Base-by-base conservation (phyloP, 2,888 invertebrate genomes). In the Tiphia femorata region DNA sequence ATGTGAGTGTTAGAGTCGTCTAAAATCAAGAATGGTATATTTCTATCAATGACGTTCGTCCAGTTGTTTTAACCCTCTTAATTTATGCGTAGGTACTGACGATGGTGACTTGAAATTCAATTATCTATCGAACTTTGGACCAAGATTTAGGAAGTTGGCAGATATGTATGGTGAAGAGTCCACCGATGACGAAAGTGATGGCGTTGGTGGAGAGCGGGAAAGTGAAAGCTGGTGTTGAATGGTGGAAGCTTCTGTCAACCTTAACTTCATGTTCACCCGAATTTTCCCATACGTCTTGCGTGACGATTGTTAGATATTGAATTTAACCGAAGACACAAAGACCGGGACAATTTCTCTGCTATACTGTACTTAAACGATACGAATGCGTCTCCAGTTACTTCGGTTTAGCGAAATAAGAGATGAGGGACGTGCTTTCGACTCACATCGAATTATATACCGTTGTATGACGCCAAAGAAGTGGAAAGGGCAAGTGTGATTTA, bases 71-170 rank as follows among this genome's bases (percentile, higher is more conserved):
- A 10, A 20, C 20, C 10, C n/a, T 38, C 19, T 19, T 4, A 1
- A n/a, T 17, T 23, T 33, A 16, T 30, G 7, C 20, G 12, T 17
- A 88, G 91, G 91, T 78, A 94, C 94, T 60, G 95, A 95, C 81
- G 96, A 96, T 78, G 95, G 94, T 60, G 96, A 96, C 85, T 88
- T 95, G 72, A 95, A 95, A 83, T 97, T 97, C 86, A 96, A 96
- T 85, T 96, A 97, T 81, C 86, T 97, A 73, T 94, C 95, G 38
- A 94, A 94, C 81, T 97, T 97, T 85, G 97, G 97, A 42, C 97
- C 97, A n/a, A 89, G 96, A 64, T 97, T 97, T 89, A 91, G 95
- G 72, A 96, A 96, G 77, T 85, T 96, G 68, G 96, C 96, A 43
- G 95, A 96, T 77, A 95, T 96, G 95, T 96, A 96, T 78, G 95